Base-by-base conservation (phyloP, 2,888 invertebrate genomes). In the Drosophila paranaensis region DNA sequence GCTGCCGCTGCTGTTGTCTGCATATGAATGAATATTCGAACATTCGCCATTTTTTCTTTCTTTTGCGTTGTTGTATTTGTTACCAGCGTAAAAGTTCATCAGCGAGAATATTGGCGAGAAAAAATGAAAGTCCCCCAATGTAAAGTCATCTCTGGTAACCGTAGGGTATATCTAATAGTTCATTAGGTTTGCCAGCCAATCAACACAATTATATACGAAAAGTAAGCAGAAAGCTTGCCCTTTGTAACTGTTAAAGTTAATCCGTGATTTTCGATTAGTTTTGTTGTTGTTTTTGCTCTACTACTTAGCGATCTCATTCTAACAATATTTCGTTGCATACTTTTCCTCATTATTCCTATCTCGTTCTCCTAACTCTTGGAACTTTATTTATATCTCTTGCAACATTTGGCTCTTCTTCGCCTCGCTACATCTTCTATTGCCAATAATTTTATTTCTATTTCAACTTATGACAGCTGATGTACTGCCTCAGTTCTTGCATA, bases 21-120 rank as follows among this genome's bases (percentile, higher is more conserved):
- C 88, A 84, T 88, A 84, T 86, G 84, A 84, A 84, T 84, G 84
- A 88, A 88, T 86, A 84, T 84, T 84, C 84, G 84, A 84, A 81
- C 83, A 81, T 75, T 88, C 77, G 64, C 72, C 60, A 68, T 76
- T 83, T 78, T 57, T 77, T 74, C 63, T 37, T 11, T 13, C 35
- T 54, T 54, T 40, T 40, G 25, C 54, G 39, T 30, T 11, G 54
- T 35, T 43, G 33, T 56, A 60, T 39, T 63, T 67, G 77, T 61
- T 70, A 54, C 56, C 77, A 77, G 65, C 77, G 88, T 81, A 84
- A 88, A 84, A 84, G 88, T 84, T 84, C 88, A 84, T 84, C 84
- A 84, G 88, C 86, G 70, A 63, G 71, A 82, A 88, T 86, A 88
- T 84, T 86, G 84, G 81, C 75, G 84, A 81, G 79, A 65, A 87